These are phyloP conservation scores for Tolmerus cingulatus DNA, from an alignment of 2,888 invertebrate species.

Conservation along the genomic window DNA sequence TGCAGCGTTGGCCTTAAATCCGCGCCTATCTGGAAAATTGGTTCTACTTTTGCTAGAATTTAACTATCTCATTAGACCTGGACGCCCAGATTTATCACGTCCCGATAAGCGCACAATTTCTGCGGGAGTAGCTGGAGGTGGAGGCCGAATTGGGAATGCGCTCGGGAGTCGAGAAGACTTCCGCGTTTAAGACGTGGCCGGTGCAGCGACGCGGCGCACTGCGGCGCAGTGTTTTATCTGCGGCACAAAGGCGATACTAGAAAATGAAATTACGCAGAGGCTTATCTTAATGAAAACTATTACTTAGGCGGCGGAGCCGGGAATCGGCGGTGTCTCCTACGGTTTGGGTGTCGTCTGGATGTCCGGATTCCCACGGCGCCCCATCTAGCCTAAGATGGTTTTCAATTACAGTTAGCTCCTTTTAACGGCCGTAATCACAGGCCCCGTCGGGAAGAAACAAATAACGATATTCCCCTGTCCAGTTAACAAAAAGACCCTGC, in stretches of 20 bases:
- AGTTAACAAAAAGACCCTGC: slow-evolving; percentile 23
- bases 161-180: not conserved
- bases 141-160: not conserved
- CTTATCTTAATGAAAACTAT: slow-evolving; percentile 43
- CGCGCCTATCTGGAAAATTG: not conserved
- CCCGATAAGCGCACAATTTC: slow-evolving; percentile 30
- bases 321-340: not conserved
- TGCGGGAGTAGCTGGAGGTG: slow-evolving; percentile 2
- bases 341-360: not conserved
- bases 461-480: slow-evolving; percentile 28
- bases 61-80: not conserved
- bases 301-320: slow-evolving; percentile 18
- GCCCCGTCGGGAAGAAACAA: slow-evolving; percentile 31
- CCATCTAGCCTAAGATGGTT: not conserved
- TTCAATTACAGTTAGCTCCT: slow-evolving; percentile 33
- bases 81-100: slow-evolving; percentile 30
- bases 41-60: not conserved
- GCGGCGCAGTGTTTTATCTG: not conserved
- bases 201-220: not conserved
- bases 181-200: slow-evolving; percentile 6
- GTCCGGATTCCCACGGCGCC: slow-evolving; percentile 33
- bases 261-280: slow-evolving; percentile 26
- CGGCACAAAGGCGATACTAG: slow-evolving; percentile 22
- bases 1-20: not conserved
- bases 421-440: slow-evolving; percentile 13